Evolutionary conservation across 2,797 vertebrate species (phyloP), one percentile per base, ranked within the genome.

Genomic region (Chelon labrosus): DNA sequence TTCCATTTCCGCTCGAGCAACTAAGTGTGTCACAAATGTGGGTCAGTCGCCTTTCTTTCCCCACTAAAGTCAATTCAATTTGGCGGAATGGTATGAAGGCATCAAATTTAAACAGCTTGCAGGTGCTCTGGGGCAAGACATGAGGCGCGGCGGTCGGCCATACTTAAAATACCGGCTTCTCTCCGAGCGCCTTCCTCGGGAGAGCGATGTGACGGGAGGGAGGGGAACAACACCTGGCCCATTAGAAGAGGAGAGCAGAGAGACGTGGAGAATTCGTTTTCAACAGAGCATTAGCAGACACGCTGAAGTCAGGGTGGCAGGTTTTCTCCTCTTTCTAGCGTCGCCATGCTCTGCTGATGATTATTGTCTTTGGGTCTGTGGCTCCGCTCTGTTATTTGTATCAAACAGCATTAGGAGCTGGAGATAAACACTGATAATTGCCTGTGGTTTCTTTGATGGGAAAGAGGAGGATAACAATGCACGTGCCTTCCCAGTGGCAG

Each of bases 21-120:
- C 74, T 87, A 93, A 94, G 88, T 94, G 86, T 93, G 94, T 92
- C 93, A 94, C 84, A 89, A 79, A 95, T 94, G 88, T 94, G 93
- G 93, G 94, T 92, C 93, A 90, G 79, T 71, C 41, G 72, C 80
- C 50, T 82, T 88, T 88, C 78, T 85, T 89, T 81, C 65, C 80
- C 68, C 75, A 75, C 86, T 88, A 74, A 83, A 91, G 87, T 90
- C 88, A 77, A 87, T 92, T 92, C 87, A 88, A 74, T 92, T 93
- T 91, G 84, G 80, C 56, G 73, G 69, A 88, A 88, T 72, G 83
- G 93, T 90, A 92, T 91, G 91, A 83, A 89, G 85, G 85, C 90
- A 88, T 93, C 91, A 87, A 64, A 93, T 92, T 94, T 88, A 91
- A 92, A 88, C 81, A 68, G 82, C 86, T 87, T 72, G 58, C 73